phyloP scores from a whole-genome alignment of 2,797 vertebrate genomes.

The Liasis olivaceus region DNA sequence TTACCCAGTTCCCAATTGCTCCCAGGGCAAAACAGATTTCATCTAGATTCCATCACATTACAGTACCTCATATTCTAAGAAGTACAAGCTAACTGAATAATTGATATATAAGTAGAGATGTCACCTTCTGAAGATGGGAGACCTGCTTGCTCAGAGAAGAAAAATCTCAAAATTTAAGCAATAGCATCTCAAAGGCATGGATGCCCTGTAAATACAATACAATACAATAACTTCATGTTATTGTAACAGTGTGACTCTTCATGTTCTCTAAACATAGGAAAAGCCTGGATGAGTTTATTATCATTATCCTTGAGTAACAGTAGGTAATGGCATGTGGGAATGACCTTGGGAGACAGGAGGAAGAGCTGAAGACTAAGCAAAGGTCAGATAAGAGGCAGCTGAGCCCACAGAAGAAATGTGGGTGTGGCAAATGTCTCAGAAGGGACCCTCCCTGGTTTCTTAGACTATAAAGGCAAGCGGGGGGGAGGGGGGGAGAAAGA shows the following conservation, averaged over 20 bases:
- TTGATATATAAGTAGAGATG: neutral
- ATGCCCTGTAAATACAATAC: neutral
- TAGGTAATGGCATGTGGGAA: too few relatives aligned
- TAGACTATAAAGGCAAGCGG: too few relatives aligned
- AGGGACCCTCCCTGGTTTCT: too few relatives aligned
- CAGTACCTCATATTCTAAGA: neutral
- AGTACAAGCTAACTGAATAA: neutral
- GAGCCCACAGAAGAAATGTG: too few relatives aligned
- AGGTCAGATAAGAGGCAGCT: too few relatives aligned
- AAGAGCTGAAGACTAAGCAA: too few relatives aligned
- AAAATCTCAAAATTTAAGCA: neutral
- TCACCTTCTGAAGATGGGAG: neutral
- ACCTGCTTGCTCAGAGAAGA: neutral
- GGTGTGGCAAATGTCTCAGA: too few relatives aligned
- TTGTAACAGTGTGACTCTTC: neutral
- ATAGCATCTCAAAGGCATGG: neutral
- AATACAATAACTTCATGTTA: neutral
- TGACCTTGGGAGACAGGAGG: too few relatives aligned
- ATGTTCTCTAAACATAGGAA: neutral
- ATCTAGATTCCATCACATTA: neutral
- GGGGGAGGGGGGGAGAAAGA: too few relatives aligned
- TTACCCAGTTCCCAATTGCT: neutral
- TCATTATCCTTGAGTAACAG: too few relatives aligned
- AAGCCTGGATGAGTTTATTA: neutral
- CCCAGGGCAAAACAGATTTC: neutral